A percentile compares a stretch with the other conserved stretches of the same genome.
These are phyloP conservation scores for Lynx canadensis DNA, from an alignment of 2,113 vertebrate species.

Conservation along the genomic window DNA sequence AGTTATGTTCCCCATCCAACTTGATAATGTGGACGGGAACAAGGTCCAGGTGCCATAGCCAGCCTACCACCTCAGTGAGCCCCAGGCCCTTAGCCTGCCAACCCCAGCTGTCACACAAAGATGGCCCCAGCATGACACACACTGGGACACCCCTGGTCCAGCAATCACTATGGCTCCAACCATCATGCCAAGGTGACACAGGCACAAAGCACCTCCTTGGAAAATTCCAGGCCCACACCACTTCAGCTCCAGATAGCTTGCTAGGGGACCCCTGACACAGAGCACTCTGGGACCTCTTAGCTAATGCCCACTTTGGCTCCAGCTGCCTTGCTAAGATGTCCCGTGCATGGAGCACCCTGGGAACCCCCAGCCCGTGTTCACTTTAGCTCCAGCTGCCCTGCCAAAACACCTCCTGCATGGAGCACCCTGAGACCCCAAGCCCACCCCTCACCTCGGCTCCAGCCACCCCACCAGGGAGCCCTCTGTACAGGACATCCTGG, in stretches of 20 bases:
- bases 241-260: not conserved
- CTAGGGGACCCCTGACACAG: not conserved
- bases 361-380: not conserved
- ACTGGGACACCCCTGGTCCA: not conserved
- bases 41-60: not conserved
- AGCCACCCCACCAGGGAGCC: not conserved
- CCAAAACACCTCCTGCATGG: not conserved
- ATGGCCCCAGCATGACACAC: not conserved
- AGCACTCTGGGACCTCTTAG: not conserved
- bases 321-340: not conserved
- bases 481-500: not conserved
- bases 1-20: not conserved
- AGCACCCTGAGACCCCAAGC: not conserved
- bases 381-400: not conserved
- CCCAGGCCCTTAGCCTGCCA: not conserved
- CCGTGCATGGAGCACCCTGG: not conserved
- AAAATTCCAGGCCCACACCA: not conserved
- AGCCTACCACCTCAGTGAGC: not conserved
- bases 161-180: not conserved
- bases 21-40: not conserved
- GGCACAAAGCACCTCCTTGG: not conserved
- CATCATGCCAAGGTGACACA: not conserved
- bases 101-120: not conserved
- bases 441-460: not conserved
- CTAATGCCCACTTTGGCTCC: not conserved